Evolutionary conservation across 2,888 invertebrate species (phyloP), one percentile per base, ranked within the genome.

Genomic region (Argynnis bischoffii): DNA sequence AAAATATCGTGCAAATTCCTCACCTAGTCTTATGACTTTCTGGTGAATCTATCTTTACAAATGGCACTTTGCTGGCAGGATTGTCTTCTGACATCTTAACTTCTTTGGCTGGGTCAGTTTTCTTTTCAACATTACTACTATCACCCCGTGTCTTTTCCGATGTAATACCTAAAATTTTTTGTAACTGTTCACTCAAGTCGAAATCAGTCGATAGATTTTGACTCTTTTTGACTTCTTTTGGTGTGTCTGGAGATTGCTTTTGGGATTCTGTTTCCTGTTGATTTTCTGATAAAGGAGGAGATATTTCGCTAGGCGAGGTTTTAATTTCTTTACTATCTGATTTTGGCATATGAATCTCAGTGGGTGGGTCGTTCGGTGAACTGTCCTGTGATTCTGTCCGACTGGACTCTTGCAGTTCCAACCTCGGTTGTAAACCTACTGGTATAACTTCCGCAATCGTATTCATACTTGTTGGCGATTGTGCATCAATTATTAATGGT

Each of bases 131-230:
- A 73, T 74, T 84, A 18, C 79, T 73, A 1, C 74, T 74, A 8
- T 89, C 90, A 0, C 81, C 82, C 1, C 91, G 79, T 0, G 92
- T 88, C 71, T 93, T 93, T 72, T 93, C 93, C 5, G 92, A 86
- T 0, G 92, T 88, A 48, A 93, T 93, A 14, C 93, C 93, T 13
- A 93, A 76, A 68, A 93, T 93, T 72, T 93, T 93, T 78, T 93
- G 93, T 75, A 93, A 73, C 68, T 93, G 93, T 67, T 93, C 93
- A 66, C 92, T 92, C 0, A 93, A 76, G 77, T 93, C 93, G 69
- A 93, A 93, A 72, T 93, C 93, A 0, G 93, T 92, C 0, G 93
- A 92, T 51, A 93, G 75, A 72, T 93, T 93, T 76, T 93, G 93
- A 76, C 92, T 93, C 71, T 90, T 92, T 74, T 93, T 93, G 0